phyloP scores from a whole-genome alignment of 2,113 vertebrate genomes.

The Malurus elegans region DNA sequence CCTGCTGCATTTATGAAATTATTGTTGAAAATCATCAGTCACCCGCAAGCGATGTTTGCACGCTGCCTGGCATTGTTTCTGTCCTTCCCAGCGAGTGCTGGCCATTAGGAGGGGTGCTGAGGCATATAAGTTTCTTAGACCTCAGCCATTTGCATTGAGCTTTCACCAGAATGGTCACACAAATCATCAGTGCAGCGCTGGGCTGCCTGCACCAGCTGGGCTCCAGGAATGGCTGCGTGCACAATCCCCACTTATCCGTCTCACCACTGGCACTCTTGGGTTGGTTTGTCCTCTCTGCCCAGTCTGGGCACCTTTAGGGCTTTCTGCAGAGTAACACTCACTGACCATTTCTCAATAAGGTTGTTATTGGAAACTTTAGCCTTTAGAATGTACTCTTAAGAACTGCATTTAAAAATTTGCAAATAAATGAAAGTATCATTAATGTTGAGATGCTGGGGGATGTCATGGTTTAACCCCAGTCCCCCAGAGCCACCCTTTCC shows the following conservation, averaged over 20 bases:
- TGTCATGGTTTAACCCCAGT: background rate
- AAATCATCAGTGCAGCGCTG: background rate
- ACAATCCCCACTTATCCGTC: background rate
- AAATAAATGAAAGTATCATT: background rate
- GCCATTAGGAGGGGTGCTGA: background rate
- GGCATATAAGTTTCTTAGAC: fast-evolving
- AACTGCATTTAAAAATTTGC: background rate
- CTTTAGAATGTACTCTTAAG: background rate
- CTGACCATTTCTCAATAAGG: background rate
- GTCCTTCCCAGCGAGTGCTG: background rate
- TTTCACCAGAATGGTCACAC: background rate
- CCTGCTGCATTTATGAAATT: background rate
- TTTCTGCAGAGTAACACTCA: background rate
- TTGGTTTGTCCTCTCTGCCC: background rate
- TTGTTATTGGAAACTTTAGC: background rate
- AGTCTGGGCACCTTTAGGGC: background rate
- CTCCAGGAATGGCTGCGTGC: fast-evolving
- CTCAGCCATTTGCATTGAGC: background rate
- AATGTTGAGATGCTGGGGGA: background rate
- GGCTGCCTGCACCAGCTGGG: background rate
- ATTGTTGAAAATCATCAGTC: slow-evolving; percentile 27
- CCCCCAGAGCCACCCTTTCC: background rate
- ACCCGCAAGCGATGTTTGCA: background rate
- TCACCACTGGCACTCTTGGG: background rate
- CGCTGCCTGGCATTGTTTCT: background rate